These are phyloP conservation scores for Zaprionus gabonicus DNA, from an alignment of 1,140 invertebrate species.

Conservation along the genomic window DNA sequence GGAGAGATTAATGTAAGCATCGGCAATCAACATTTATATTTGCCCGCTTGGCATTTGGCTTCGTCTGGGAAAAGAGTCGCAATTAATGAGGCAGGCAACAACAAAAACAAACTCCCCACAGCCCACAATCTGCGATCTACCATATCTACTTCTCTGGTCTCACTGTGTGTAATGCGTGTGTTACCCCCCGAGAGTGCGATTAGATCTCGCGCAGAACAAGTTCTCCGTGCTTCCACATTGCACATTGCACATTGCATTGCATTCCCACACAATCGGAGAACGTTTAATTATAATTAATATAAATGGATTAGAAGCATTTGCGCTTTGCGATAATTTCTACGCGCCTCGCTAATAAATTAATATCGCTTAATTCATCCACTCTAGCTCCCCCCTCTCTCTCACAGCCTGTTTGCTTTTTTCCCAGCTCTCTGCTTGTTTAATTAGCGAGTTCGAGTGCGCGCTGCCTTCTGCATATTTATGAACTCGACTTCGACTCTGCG, in stretches of 20 bases:
- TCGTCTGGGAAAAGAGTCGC: conserved; percentile 3
- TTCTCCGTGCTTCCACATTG: background rate
- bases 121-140: background rate
- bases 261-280: conserved; percentile 23
- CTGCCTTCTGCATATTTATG: conserved; percentile 70
- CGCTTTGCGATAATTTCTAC: conserved; percentile 61
- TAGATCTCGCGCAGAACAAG: conserved; percentile 5
- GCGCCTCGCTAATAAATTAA: conserved; percentile 68
- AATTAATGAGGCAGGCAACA: background rate
- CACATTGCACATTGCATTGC: conserved; percentile 9
- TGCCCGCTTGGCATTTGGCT: conserved; percentile 70
- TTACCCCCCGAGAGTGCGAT: background rate
- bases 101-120: background rate
- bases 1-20: conserved; percentile 77
- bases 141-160: background rate
- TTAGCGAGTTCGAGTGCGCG: conserved; percentile 40
- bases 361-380: conserved; percentile 36
- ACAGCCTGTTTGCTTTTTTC: conserved; percentile 20
- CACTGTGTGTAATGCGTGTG: background rate
- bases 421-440: conserved; percentile 40
- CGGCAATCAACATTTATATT: conserved; percentile 79
- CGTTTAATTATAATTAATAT: conserved; percentile 64
- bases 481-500: conserved; percentile 31
- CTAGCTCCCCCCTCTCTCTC: background rate
- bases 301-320: conserved; percentile 55